Base-by-base conservation (phyloP, 1,140 invertebrate genomes). In the Zaprionus capensis region DNA sequence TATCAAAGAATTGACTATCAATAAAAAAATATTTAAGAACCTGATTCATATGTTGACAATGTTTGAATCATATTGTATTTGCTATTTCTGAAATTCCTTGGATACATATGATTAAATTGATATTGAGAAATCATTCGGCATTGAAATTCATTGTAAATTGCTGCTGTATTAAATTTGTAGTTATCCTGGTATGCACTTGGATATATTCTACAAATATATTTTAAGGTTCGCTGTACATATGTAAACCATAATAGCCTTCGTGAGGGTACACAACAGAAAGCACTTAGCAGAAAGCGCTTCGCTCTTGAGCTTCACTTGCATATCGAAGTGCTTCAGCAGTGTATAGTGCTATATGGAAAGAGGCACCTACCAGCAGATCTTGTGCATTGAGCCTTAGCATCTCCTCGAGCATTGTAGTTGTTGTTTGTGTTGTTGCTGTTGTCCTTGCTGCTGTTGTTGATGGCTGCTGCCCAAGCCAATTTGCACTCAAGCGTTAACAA, bases 361-460 rank as follows among this genome's bases (percentile, higher is more conserved):
- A 11, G 49, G 7, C 28, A 87, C 76, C 82, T 88, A 88, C 84
- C 84, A 88, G 65, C n/a, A 88, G 78, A 61, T 62, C 64, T 20
- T 64, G 59, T 31, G 81, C 81, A 77, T 72, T 90, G n/a, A 88
- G 78, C 12, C 68, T 79, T 28, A 88, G 62, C 85, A 90, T 84
- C 53, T 53, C 72, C 51, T 71, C 64, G 31, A 80, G 46, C 71
- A 69, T 72, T 58, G n/a, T 56, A 63, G 49, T 34, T 70, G 22
- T 1, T 46, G n/a, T 7, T 34, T 34, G 9, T 34, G 31, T 34
- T 62, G 26, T 36, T 36, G 49, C 14, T 57, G 64, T 59, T 71
- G 44, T 61, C 38, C 28, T 31, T 62, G 41, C n/a, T 36, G 34
- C 14, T 57, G 64, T 59, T 71, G 46, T 61, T 49, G 15, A 38